Conservation (phyloP, 2,113 vertebrate species). For the Tragelaphus imberbis region DNA sequence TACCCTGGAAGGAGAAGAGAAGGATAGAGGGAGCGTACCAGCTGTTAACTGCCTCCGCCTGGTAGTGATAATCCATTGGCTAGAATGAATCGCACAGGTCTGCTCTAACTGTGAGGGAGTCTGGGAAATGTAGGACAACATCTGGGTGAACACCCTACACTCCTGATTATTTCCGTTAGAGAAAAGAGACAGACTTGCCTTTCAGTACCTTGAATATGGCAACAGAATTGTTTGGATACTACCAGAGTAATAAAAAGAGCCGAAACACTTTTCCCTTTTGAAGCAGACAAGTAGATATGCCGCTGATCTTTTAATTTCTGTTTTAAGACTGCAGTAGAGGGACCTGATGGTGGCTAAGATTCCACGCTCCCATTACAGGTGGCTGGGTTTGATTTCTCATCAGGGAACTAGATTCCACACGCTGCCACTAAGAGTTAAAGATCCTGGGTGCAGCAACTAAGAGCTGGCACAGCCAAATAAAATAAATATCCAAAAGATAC, state of each 20-base stretch:
- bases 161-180: neutral
- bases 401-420: neutral
- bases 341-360: neutral
- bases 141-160: rapidly evolving
- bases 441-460: neutral
- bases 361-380: rapidly evolving
- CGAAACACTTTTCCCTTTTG: neutral
- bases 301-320: neutral
- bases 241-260: neutral
- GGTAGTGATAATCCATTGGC: neutral
- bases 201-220: neutral
- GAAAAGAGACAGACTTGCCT: neutral
- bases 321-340: neutral
- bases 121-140: neutral
- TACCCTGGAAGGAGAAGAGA: neutral
- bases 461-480: neutral
- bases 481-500: neutral
- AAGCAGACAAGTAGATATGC: neutral
- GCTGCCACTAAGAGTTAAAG: neutral
- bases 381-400: neutral
- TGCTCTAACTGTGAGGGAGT: neutral
- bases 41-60: neutral
- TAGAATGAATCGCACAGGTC: neutral
- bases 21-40: rapidly evolving
- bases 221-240: neutral